A percentile compares a stretch with the other conserved stretches of the same genome.
Evolutionary conservation across 2,888 invertebrate genomes (phyloP).

Genomic region (Aspidiotus rigidus): DNA sequence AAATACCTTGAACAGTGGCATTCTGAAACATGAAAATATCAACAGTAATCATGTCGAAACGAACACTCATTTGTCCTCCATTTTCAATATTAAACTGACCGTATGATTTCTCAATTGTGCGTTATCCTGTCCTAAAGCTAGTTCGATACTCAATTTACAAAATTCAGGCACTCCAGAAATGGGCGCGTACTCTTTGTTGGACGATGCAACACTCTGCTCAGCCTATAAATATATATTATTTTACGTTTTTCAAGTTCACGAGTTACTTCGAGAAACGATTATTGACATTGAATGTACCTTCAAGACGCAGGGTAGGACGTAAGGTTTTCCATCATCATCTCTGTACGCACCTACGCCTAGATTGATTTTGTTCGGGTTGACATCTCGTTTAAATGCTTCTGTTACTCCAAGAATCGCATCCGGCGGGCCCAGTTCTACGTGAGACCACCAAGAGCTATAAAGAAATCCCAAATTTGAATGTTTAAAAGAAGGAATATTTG

Average conservation of each 20-base stretch:
- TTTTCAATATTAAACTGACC: conserved; percentile 4
- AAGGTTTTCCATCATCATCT: conserved; percentile 95
- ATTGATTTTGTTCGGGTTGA: conserved; percentile 89
- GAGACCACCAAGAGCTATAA: conserved; percentile 62
- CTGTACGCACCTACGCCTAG: conserved; percentile 94
- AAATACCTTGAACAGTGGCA: conserved; percentile 70
- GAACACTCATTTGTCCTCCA: not conserved
- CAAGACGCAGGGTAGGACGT: conserved; percentile 77
- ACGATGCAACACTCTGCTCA: conserved; percentile 60
- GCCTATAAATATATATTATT: conserved; percentile 52
- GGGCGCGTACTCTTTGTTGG: conserved; percentile 88
- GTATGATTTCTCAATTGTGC: conserved; percentile 44
- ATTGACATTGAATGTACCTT: conserved; percentile 46
- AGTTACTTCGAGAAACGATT: too few species aligned
- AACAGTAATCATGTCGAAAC: not conserved
- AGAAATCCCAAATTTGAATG: not conserved
- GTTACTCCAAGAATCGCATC: conserved; percentile 96
- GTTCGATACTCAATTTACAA: conserved; percentile 68
- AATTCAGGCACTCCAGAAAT: conserved; percentile 81
- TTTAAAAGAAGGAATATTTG: too few species aligned
- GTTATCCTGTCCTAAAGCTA: conserved; percentile 79
- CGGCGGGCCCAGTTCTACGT: conserved; percentile 93
- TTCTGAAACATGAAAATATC: conserved; percentile 46
- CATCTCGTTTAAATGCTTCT: conserved; percentile 87
- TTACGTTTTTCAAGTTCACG: not conserved